A percentile compares a stretch with the other conserved stretches of the same genome.
Conservation (phyloP, 1,140 invertebrate species). For the Paraescarpia echinospica region DNA sequence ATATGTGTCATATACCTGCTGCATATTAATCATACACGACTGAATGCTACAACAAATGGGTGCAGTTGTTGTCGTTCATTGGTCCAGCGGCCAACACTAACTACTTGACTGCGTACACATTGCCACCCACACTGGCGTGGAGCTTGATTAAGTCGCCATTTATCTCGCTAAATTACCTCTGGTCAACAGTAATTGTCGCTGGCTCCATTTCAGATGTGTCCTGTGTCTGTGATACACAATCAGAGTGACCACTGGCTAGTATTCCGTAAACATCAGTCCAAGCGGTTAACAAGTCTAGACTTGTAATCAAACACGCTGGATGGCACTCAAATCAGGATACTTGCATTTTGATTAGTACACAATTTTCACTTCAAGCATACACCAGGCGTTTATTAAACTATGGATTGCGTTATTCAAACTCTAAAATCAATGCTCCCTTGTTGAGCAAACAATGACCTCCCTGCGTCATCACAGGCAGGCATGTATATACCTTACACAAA, state of each 20-base stretch:
- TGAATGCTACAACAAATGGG: not conserved
- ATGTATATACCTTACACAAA: not conserved
- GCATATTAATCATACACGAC: not conserved
- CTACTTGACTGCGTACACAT: not conserved
- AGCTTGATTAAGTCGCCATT: not conserved
- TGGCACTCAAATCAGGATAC: not conserved
- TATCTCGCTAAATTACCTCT: not conserved
- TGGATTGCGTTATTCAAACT: not conserved
- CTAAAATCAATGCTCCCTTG: not conserved
- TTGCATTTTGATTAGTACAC: not conserved
- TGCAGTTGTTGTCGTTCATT: not conserved
- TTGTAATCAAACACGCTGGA: not conserved
- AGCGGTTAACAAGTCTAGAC: not conserved
- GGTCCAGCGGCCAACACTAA: not conserved
- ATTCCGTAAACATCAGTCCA: not conserved
- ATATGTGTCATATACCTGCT: not conserved
- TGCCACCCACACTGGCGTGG: too few species aligned
- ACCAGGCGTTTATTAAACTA: not conserved
- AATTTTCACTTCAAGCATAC: not conserved
- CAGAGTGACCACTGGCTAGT: not conserved
- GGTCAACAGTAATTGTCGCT: not conserved
- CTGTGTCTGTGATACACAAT: not conserved
- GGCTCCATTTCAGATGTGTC: not conserved
- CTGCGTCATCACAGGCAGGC: not conserved
- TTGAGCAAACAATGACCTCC: not conserved